Conservation (phyloP, 2,113 vertebrate genomes). For the Tragelaphus scriptus region DNA sequence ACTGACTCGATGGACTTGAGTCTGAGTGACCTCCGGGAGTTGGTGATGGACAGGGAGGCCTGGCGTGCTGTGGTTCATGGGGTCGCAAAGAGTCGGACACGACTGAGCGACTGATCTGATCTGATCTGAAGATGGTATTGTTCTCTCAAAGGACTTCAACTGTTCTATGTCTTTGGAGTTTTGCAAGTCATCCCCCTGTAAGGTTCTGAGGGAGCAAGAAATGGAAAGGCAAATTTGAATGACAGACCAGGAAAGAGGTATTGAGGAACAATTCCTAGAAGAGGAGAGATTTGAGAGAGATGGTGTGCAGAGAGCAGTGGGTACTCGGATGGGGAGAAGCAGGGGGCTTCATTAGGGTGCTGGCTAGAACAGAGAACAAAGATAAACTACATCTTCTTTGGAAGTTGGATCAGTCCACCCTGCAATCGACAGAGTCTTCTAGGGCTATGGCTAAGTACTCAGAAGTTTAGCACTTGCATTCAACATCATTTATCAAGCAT, state of each 20-base stretch:
- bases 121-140: background rate
- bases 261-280: background rate
- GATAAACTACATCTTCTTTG: background rate
- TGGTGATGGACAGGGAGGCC: no score
- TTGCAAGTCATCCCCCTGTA: background rate
- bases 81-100: no score
- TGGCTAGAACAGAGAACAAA: background rate
- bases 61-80: no score
- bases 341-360: background rate
- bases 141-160: background rate
- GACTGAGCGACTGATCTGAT: no score
- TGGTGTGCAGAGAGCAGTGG: background rate
- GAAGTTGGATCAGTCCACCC: background rate
- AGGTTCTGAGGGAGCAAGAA: background rate
- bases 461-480: background rate
- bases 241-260: background rate
- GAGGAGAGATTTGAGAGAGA: background rate
- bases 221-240: background rate
- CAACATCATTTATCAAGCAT: background rate
- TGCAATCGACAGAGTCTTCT: background rate
- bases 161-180: background rate
- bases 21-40: no score
- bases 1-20: no score
- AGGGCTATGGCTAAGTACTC: background rate
- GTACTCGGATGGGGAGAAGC: background rate